These are phyloP conservation scores for Oplegnathus fasciatus DNA, from an alignment of 2,113 vertebrate species.

Conservation along the genomic window DNA sequence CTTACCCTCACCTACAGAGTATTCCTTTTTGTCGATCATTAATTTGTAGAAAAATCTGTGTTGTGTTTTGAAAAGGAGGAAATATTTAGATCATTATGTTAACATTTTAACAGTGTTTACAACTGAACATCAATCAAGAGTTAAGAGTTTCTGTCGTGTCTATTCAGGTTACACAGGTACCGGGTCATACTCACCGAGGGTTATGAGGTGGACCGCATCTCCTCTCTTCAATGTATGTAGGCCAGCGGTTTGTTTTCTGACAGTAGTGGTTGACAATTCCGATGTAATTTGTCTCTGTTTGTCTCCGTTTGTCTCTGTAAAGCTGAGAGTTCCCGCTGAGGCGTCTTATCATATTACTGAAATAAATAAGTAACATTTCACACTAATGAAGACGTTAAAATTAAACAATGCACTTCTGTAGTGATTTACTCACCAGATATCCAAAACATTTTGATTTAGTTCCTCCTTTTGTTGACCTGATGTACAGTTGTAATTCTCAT, in stretches of 20 bases:
- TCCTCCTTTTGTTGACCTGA: conserved; percentile 1
- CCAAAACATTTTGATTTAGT: background rate
- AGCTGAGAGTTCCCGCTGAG: background rate
- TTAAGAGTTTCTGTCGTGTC: background rate
- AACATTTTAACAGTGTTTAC: background rate
- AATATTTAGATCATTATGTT: background rate
- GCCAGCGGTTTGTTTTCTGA: conserved; percentile 21
- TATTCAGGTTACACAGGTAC: background rate
- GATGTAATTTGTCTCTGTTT: conserved; percentile 45
- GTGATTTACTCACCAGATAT: conserved; percentile 52
- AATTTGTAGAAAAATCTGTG: conserved; percentile 76
- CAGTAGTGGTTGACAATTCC: conserved; percentile 64
- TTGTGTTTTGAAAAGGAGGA: background rate
- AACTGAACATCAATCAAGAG: background rate
- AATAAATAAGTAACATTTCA: conserved; percentile 19
- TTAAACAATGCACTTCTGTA: background rate
- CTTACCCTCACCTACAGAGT: conserved; percentile 65
- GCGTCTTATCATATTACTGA: conserved; percentile 18
- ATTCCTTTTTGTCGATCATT: conserved; percentile 57
- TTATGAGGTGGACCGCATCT: conserved; percentile 52
- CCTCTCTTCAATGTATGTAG: background rate
- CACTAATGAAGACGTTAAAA: background rate
- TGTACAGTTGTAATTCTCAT: background rate
- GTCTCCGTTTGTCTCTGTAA: background rate
- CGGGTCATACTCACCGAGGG: conserved; percentile 65